Evolutionary conservation across 2,113 vertebrate genomes (phyloP).

Genomic region (Syngnathus floridae): DNA sequence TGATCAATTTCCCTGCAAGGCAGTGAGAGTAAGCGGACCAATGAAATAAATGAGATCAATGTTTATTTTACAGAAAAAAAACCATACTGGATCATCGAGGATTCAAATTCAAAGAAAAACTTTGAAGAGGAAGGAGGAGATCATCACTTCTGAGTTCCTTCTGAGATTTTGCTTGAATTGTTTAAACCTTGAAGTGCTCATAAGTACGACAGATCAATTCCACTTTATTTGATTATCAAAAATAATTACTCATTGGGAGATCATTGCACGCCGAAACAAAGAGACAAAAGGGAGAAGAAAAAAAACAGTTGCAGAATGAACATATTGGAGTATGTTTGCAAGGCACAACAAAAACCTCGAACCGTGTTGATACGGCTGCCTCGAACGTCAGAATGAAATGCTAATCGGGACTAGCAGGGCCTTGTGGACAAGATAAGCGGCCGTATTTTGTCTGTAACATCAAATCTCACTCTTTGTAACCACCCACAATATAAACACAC

Average conservation of each 20-base stretch:
- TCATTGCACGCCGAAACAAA: neutral
- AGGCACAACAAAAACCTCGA: constrained; percentile 30
- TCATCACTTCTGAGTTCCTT: constrained; percentile 28
- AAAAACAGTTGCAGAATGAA: neutral
- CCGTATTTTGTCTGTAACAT: constrained; percentile 31
- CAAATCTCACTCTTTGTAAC: constrained; percentile 9
- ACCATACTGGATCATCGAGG: neutral
- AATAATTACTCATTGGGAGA: neutral
- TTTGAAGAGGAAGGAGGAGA: constrained; percentile 12
- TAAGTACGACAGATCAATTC: neutral
- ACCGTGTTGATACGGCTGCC: constrained; percentile 34
- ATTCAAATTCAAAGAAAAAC: constrained; percentile 5
- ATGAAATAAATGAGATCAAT: neutral
- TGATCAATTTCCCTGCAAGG: constrained; percentile 9
- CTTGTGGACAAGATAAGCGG: constrained; percentile 23
- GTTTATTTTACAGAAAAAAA: neutral
- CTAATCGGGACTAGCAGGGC: constrained; percentile 27
- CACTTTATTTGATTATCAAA: neutral
- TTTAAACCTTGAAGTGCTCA: constrained; percentile 30
- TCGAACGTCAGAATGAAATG: constrained; percentile 14
- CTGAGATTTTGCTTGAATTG: constrained; percentile 39
- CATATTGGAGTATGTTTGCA: constrained; percentile 17
- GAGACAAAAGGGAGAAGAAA: neutral
- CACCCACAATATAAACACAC: constrained; percentile 16
- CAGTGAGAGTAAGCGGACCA: neutral